Evolutionary conservation across 2,888 invertebrate genomes (phyloP).

Genomic region (Clitarchus hookeri): DNA sequence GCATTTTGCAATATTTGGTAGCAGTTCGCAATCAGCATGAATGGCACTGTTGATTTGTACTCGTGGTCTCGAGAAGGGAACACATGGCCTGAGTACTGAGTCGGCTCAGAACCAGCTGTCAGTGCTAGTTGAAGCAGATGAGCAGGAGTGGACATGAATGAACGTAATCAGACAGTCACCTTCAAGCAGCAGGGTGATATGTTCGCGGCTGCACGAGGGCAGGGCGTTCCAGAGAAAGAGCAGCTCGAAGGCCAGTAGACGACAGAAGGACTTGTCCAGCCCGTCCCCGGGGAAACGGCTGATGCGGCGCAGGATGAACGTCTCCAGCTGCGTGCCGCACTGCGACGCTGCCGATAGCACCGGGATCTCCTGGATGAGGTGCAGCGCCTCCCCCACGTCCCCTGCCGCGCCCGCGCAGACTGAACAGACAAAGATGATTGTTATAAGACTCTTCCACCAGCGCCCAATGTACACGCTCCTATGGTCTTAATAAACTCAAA

Average conservation of each 20-base stretch:
- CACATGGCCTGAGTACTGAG: too few species aligned
- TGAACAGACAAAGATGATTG: constrained; percentile 44
- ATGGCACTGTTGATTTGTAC: too few species aligned
- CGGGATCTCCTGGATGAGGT: constrained; percentile 53
- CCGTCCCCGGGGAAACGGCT: constrained; percentile 44
- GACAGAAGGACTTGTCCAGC: constrained; percentile 55
- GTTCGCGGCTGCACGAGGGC: constrained; percentile 58
- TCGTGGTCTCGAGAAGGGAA: too few species aligned
- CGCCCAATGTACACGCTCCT: too few species aligned
- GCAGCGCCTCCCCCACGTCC: constrained; percentile 52
- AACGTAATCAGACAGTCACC: constrained; percentile 49
- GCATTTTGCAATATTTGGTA: too few species aligned
- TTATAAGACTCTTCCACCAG: too few species aligned
- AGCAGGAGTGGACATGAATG: too few species aligned
- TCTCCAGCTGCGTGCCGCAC: constrained; percentile 50
- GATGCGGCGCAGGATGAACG: constrained; percentile 51
- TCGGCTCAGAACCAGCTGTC: too few species aligned
- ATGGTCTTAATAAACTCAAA: too few species aligned
- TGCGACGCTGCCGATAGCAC: constrained; percentile 53
- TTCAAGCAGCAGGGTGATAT: constrained; percentile 53
- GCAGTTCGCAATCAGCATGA: too few species aligned
- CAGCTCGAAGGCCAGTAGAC: constrained; percentile 65
- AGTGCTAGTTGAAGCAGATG: too few species aligned
- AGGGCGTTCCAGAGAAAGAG: constrained; percentile 71
- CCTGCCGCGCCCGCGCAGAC: constrained; percentile 59